Base-by-base conservation (phyloP, 2,113 vertebrate species). In the Neotoma lepida region DNA sequence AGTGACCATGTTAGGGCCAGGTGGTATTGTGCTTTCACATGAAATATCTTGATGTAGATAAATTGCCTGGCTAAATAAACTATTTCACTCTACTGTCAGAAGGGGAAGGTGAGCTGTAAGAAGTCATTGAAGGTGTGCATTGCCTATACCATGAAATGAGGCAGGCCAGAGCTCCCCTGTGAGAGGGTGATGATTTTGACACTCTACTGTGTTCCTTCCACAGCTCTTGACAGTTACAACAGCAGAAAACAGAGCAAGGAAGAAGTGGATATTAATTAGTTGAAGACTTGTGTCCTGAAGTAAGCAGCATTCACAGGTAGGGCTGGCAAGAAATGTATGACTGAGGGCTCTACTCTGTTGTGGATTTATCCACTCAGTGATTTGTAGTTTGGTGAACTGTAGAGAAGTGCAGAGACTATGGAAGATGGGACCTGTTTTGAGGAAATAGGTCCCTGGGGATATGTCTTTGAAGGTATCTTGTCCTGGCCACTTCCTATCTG, bases 161-260 rank as follows among this genome's bases (percentile, higher is more conserved):
- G 0, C 2, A 44, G 44, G 8, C 14, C 17, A 33, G 56, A 87
- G 22, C 26, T 51, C 22, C 18, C 39, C 28, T 13, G 46, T 14
- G 71, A 61, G 0, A 10, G 0, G 24, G 4, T 1, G 8, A 5
- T 9, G 9, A 3, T 14, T 76, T 91, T 33, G 10, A 4, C 2
- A 5, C 22, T 44, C 39, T 8, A 9, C n/a, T 44, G n/a, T 8
- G 9, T 17, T 41, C 3, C 1, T 26, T 86, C 12, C 18, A 35
- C 56, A 70, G 56, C 10, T 64, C 56, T 33, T 85, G 20, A 46
- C 35, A 30, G 35, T 54, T 6, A 56, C 28, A 86, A 56, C 13
- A 73, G 20, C 84, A 88, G 81, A 41, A 71, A 73, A 18, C 17
- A 86, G 6, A 74, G 8, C 58, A 51, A 84, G 33, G 9, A 84